A percentile compares a stretch with the other conserved stretches of the same genome.
Conservation (phyloP, 2,888 invertebrate genomes). For the Micoletzkya japonica region DNA sequence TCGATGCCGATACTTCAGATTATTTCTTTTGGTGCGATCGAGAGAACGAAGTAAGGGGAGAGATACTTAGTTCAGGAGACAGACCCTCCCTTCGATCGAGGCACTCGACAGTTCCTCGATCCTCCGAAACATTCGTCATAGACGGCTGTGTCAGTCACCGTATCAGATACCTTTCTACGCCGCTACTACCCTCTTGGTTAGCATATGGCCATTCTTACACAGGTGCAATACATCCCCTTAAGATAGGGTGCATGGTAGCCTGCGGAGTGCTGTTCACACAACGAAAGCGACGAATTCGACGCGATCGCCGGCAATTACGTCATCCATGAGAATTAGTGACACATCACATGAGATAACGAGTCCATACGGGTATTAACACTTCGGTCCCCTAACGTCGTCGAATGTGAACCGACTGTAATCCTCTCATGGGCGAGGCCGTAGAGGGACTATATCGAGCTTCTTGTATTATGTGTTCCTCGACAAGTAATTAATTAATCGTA, state of each 20-base stretch:
- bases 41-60: neutral
- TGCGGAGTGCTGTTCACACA: conserved; percentile 13
- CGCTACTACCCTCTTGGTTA: conserved; percentile 1
- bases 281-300: neutral
- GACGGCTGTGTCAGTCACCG: neutral
- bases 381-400: too few species aligned
- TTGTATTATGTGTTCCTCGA: too few species aligned
- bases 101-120: neutral
- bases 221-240: neutral
- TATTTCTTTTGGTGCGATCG: conserved; percentile 9
- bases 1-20: conserved; percentile 5
- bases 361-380: too few species aligned
- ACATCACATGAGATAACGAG: too few species aligned
- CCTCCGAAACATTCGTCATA: neutral
- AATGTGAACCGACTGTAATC: too few species aligned
- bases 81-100: conserved; percentile 6
- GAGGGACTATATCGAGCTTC: too few species aligned
- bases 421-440: too few species aligned
- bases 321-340: too few species aligned
- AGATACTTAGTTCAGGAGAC: neutral
- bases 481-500: too few species aligned
- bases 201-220: too few species aligned
- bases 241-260: neutral
- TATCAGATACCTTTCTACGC: conserved; percentile 9
- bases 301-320: too few species aligned